Evolutionary conservation across 2,888 invertebrate genomes (phyloP), one percentile per base, ranked within the genome.

Genomic region (Cheilosia urbana): DNA sequence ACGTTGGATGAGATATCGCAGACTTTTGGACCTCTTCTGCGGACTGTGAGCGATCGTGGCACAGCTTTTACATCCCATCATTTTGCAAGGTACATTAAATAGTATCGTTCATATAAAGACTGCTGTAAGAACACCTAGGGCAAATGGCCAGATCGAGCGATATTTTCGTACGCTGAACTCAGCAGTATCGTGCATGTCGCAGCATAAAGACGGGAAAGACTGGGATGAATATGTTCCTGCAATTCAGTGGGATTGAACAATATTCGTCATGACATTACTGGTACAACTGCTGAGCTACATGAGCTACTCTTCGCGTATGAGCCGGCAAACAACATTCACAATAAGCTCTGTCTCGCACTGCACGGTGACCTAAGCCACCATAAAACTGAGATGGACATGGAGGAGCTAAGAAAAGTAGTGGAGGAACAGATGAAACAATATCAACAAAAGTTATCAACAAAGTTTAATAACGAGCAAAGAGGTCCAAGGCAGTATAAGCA

Each of bases 141-240:
- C 81, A 2, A 88, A 88, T 71, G 88, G 88, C 0, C 88, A 88
- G 27, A 65, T 72, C 9, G 87, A 88, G 47, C 17, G 88, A 34
- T 69, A 69, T 57, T 69, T 69, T 30, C 69, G 69, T 2, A 57
- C 37, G 4, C n/a, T 71, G 13, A 71, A 58, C 37, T 27, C 47
- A 1, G 57, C 71, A 24, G 21, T 71, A 34, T 17, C 57, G 3
- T 58, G 71, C 49, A 71, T 71, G 57, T 49, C 71, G 1, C 47
- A 57, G 3, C n/a, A 71, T 11, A 57, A 57, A 9, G 37, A 57
- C 4, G 45, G 57, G 2, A 42, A 47, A n/a, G 68, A 57, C 30
- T 69, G 57, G 45, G 55, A 45, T 9, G 51, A 65, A 1, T 51
- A 15, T 13, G 17, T 65, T 0, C 34, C 65, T 13, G 65, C 47